Evolutionary conservation across 2,797 vertebrate species (phyloP), one percentile per base, ranked within the genome.

Genomic region (Gastrophryne carolinensis): DNA sequence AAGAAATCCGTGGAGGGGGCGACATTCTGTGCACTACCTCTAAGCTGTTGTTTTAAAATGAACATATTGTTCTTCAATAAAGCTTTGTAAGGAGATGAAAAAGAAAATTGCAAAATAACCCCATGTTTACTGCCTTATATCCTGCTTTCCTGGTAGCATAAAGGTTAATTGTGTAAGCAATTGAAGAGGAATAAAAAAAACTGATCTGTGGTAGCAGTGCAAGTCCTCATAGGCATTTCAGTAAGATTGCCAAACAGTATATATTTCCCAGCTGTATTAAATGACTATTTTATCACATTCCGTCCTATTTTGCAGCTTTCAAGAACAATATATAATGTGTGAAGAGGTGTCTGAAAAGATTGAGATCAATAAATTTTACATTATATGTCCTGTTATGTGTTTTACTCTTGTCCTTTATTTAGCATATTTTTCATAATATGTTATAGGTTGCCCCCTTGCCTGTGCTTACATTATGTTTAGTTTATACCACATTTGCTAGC

Each of bases 1-100:
- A 70, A 53, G 34, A 67, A 81, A 73, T 67, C 70, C 29, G 30
- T 72, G 47, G 63, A 80, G 29, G 76, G 75, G 78, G 67, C 34
- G 3, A 67, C 41, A 57, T 8, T 60, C 13, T 10, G 12, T 47
- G 19, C 15, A 23, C 37, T 37, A 56, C 71, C 23, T 24, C 13
- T 49, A 47, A 49, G 30, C 27, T 47, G 39, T 66, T 75, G 62
- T 67, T 47, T 72, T 49, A 58, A 67, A 32, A n/a, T 37, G 35
- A 39, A 58, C 30, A 58, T 7, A 54, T 65, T 74, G 61, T 65
- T 23, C 15, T 74, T 74, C 6, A 15, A 47, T 6, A 66, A 34
- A 19, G 52, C 63, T 58, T 67, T 67, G n/a, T 23, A 34, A 17
- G 34, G 27, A 44, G 37, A 47, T 66, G 52, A 44, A 24, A 57